Evolutionary conservation across 2,888 invertebrate genomes (phyloP).

Genomic region (Geotrupes spiniger): DNA sequence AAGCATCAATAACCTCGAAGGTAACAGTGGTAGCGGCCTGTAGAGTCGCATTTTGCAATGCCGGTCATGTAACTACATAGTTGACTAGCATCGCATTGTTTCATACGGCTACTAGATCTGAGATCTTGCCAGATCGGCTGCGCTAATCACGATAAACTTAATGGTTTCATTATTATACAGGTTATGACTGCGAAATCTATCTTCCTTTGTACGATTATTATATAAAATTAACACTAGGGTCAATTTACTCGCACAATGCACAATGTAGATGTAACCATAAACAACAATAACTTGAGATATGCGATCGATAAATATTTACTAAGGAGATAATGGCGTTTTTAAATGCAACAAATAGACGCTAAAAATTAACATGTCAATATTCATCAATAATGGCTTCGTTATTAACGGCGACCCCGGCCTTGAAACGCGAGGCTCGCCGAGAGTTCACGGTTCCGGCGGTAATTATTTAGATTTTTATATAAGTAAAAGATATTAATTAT

Average conservation of each 20-base stretch:
- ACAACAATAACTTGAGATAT: no score
- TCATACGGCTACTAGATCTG: slow-evolving; percentile 26
- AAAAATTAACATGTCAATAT: no score
- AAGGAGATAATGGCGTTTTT: no score
- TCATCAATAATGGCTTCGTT: no score
- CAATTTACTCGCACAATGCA: slow-evolving; percentile 20
- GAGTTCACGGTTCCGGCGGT: not conserved
- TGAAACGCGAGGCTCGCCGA: not conserved
- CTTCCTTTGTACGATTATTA: slow-evolving; percentile 35
- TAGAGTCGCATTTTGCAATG: slow-evolving; percentile 32
- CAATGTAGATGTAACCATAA: no score
- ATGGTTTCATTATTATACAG: slow-evolving; percentile 42
- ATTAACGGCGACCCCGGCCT: slow-evolving; percentile 16
- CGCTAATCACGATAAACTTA: slow-evolving; percentile 39
- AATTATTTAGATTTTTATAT: not conserved
- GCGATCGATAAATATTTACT: no score
- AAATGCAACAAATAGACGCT: no score
- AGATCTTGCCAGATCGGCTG: slow-evolving; percentile 36
- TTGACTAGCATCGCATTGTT: slow-evolving; percentile 35
- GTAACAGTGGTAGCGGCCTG: slow-evolving; percentile 36
- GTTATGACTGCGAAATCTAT: slow-evolving; percentile 38
- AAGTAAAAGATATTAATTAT: not conserved
- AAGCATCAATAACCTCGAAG: slow-evolving; percentile 28
- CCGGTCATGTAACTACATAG: slow-evolving; percentile 30
- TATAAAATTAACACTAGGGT: slow-evolving; percentile 36